Base-by-base conservation (phyloP, 2,888 invertebrate species). In the Drosophila paracracens region DNA sequence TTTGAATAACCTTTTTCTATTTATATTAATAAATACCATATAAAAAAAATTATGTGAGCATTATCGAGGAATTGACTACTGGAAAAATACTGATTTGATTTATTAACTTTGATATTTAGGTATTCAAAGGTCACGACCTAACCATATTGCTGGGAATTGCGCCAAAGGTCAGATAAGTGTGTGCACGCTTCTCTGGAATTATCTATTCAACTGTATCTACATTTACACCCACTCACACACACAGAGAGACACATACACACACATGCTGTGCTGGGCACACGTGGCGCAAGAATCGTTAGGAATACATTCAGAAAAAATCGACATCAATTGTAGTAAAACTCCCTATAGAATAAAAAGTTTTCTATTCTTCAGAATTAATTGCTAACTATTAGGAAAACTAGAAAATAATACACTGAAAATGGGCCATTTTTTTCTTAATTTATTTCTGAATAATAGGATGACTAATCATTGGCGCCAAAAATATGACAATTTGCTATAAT, bases 101-200 rank as follows among this genome's bases (percentile, higher is more conserved):
- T 29, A 40, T 29, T 36, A 50, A 38, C 25, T 29, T 38, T 54
- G 31, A 27, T 63, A 50, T 33, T 38, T 16, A 21, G 18, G 33
- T 48, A 13, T 13, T 5, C 31, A 61, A 68, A 68, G 68, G 68
- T 56, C 66, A 35, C 29, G 54, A 35, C 65, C 65, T 18, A 8
- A 48, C 1, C 53, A 36, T 43, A 52, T 29, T 35, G 29, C 29
- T 31, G 8, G 51, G 29, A 61, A 35, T 13, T 10, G 18, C 7
- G 66, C 13, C 16, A 56, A 67, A 67, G 65, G 65, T 67, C 67
- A 68, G 29, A 40, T n/a, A 21, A 8, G 31, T 29, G 13, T 7
- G 48, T 21, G 52, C 25, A 25, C 35, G 36, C 35, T 35, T 38
- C 36, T 27, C 54, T 38, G 13, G 29, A 51, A 56, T 56, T 56